phyloP scores from a whole-genome alignment of 2,113 vertebrate genomes.

The Sinocyclocheilus maitianheensis region DNA sequence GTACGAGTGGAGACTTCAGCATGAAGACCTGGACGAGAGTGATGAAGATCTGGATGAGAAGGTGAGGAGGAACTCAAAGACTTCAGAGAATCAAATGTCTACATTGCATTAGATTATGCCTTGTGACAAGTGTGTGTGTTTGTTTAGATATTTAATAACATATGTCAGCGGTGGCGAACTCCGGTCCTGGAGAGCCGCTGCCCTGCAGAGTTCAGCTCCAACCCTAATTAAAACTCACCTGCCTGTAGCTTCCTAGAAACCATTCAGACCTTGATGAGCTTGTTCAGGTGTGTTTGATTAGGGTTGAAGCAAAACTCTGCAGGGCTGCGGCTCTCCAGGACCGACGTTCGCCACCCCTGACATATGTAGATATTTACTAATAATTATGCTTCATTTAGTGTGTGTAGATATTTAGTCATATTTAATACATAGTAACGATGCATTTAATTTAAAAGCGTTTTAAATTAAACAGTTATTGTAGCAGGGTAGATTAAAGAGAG shows the following conservation, averaged over 20 bases:
- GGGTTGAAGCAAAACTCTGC: too few relatives aligned
- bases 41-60: constrained; percentile 97
- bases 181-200: too few relatives aligned
- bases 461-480: not conserved
- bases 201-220: too few relatives aligned
- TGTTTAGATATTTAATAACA: too few relatives aligned
- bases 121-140: not conserved
- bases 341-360: too few relatives aligned
- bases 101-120: not conserved
- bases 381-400: not conserved
- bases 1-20: constrained; percentile 95
- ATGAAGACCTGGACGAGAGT: constrained; percentile 95
- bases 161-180: too few relatives aligned
- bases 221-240: too few relatives aligned
- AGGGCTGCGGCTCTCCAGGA: too few relatives aligned
- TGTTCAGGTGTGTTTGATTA: too few relatives aligned
- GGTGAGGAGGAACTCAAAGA: constrained; percentile 62
- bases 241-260: too few relatives aligned
- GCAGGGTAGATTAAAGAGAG: not conserved
- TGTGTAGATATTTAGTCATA: not conserved
- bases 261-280: too few relatives aligned
- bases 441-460: not conserved
- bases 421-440: not conserved
- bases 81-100: not conserved
- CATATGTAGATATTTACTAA: too few relatives aligned